Conservation (phyloP, 2,888 invertebrate genomes). For the Lasius fuliginosus region DNA sequence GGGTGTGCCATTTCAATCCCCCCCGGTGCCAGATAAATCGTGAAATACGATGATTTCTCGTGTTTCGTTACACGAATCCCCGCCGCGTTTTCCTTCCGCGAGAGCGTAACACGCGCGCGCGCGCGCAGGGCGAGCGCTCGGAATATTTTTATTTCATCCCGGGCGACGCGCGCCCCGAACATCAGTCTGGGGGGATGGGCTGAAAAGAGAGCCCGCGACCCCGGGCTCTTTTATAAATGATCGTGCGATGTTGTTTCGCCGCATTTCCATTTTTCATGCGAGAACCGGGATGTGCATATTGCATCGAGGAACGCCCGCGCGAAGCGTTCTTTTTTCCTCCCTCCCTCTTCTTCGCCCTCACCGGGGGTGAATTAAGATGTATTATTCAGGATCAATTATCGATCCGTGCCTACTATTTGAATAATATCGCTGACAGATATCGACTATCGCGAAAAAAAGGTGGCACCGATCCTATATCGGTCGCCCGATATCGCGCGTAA, state of each 20-base stretch:
- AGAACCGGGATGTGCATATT: conserved; percentile 22
- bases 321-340: not conserved
- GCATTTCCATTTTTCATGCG: conserved; percentile 39
- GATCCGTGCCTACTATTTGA: not conserved
- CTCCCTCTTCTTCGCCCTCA: not conserved
- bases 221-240: conserved; percentile 41
- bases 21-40: conserved; percentile 32
- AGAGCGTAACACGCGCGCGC: not conserved
- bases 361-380: not conserved
- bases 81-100: conserved; percentile 14
- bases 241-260: conserved; percentile 29
- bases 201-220: conserved; percentile 19
- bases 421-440: not conserved
- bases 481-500: not conserved
- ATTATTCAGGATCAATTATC: conserved; percentile 8
- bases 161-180: not conserved
- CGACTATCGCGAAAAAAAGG: too few species aligned
- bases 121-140: too few species aligned
- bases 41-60: conserved; percentile 44
- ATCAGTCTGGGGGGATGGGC: conserved; percentile 20
- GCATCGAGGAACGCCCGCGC: not conserved
- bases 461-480: not conserved
- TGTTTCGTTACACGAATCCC: conserved; percentile 33
- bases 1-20: conserved; percentile 30
- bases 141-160: conserved; percentile 34